A percentile compares a stretch with the other conserved stretches of the same genome.
Evolutionary conservation across 2,888 invertebrate genomes (phyloP).

Genomic region (Notodonta ziczac): DNA sequence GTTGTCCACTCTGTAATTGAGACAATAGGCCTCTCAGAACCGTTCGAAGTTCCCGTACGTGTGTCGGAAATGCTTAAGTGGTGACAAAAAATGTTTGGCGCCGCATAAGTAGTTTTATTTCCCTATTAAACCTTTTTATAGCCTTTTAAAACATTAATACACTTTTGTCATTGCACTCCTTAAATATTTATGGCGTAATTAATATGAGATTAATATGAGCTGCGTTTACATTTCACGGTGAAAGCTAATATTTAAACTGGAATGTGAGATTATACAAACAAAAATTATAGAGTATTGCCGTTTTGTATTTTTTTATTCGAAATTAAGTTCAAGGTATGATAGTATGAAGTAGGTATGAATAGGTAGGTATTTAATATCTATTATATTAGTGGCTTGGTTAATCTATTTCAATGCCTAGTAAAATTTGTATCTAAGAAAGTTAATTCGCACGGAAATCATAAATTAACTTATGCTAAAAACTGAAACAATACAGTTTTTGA

Average conservation of each 20-base stretch:
- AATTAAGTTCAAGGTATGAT: no score
- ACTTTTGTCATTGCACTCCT: slow-evolving; percentile 22
- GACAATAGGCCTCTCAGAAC: slow-evolving; percentile 52
- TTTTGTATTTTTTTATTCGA: no score
- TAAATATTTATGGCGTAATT: slow-evolving; percentile 16
- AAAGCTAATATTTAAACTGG: background rate
- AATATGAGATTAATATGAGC: slow-evolving; percentile 25
- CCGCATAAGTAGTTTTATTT: slow-evolving; percentile 22
- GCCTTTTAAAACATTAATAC: slow-evolving; percentile 34
- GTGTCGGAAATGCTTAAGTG: slow-evolving; percentile 58
- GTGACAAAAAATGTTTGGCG: slow-evolving; percentile 36
- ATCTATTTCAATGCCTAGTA: no score
- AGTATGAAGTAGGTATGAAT: no score
- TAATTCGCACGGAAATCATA: no score
- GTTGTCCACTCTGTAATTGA: slow-evolving; percentile 67
- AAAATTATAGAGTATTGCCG: no score
- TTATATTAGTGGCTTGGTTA: no score
- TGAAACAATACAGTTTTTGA: no score
- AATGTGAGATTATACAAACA: no score
- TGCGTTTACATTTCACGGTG: slow-evolving; percentile 2
- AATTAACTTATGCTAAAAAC: no score
- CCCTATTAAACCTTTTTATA: slow-evolving; percentile 27
- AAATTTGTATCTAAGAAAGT: no score
- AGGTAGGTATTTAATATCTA: no score
- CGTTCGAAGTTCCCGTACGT: slow-evolving; percentile 34